Base-by-base conservation (phyloP, 1,140 invertebrate genomes). In the Ceratina australensis region DNA sequence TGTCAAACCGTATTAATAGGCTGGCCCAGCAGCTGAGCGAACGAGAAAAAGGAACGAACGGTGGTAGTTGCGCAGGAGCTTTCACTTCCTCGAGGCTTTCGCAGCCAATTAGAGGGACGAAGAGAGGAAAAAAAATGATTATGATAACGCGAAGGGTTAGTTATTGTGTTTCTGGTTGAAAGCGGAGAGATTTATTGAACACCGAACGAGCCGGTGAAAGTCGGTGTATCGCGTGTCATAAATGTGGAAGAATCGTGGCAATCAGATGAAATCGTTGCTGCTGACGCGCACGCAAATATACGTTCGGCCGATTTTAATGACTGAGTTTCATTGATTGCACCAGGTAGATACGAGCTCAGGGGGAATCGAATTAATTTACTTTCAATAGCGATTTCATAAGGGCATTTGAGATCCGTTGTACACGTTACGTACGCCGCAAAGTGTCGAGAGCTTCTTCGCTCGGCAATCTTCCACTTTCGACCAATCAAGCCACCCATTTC, bases 1-100 rank as follows among this genome's bases (percentile, higher is more conserved):
- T 78, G 85, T 80, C 85, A 75, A 84, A 85, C 72, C 74, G 63
- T 84, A 87, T 87, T 84, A 87, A 87, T 85, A 72, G 50, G 26
- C 52, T 16, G 20, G 77, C 16, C 33, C 33, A 33, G 15, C 15
- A 20, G n/a, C 12, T 16, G 49, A 22, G 12, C 12, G 28, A 13
- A 49, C 16, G 8, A 33, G 28, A n/a, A 33, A 61, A 50, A n/a
- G 22, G 12, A 18, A 52, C 78, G 65, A 78, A 73, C 66, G 52
- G 52, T 54, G 7, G 16, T 8, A 12, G 22, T 26, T 33, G 15
- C 56, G 15, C 22, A 47, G 59, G 61, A 69, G 81, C 83, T 85
- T 83, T 85, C 81, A 65, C 42, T 18, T 50, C 56, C 50, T 33
- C 42, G 66, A 42, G 66, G 73, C 20, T 66, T 20, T 33, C 28